phyloP scores from a whole-genome alignment of 2,113 vertebrate species.

The Alligator mississippiensis region DNA sequence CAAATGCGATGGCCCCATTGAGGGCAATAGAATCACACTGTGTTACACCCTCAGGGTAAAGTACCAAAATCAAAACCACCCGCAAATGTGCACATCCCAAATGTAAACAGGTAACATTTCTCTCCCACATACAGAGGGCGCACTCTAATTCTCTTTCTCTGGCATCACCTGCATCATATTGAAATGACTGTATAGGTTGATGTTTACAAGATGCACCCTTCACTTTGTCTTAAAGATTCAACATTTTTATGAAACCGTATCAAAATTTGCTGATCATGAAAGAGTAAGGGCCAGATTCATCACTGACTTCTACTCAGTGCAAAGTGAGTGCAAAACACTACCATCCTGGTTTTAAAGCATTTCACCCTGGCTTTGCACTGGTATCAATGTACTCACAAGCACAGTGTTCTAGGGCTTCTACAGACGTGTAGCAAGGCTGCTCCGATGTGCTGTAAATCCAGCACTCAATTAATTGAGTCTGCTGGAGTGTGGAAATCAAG shows the following conservation, averaged over 20 bases:
- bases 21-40: neutral
- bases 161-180: neutral
- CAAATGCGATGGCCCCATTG: neutral
- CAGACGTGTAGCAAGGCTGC: too few relatives aligned
- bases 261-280: neutral
- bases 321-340: neutral
- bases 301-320: neutral
- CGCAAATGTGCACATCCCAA: neutral
- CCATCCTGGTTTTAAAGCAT: fast-evolving
- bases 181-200: neutral
- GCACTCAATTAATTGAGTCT: too few relatives aligned
- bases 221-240: neutral
- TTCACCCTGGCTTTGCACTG: neutral
- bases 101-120: neutral
- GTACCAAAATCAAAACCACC: neutral
- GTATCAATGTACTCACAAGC: neutral
- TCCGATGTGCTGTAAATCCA: too few relatives aligned
- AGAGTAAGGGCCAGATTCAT: neutral
- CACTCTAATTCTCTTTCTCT: neutral
- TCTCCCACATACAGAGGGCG: neutral
- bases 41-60: too few relatives aligned
- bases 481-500: too few relatives aligned
- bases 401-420: too few relatives aligned
- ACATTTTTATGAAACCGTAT: neutral
- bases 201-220: neutral